These are phyloP conservation scores for Dromaius novaehollandiae DNA, from an alignment of 2,113 vertebrate species.

Conservation along the genomic window DNA sequence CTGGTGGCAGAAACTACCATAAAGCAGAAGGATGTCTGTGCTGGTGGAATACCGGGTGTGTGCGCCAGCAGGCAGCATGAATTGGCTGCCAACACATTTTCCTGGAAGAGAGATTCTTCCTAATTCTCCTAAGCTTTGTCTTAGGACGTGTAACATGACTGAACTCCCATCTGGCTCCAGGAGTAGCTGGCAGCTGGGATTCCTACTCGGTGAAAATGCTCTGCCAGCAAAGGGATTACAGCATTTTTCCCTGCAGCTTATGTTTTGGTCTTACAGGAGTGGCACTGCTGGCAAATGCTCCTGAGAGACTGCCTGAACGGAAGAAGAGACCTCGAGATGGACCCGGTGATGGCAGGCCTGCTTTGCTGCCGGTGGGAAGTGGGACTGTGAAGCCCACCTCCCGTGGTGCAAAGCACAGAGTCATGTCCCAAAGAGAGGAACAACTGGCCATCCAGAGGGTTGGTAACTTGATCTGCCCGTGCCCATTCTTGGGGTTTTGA, in stretches of 20 bases:
- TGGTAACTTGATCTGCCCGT: background rate
- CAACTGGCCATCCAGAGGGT: slow-evolving; percentile 89
- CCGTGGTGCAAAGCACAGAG: slow-evolving; percentile 83
- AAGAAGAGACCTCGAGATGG: slow-evolving; percentile 82
- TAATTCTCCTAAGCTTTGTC: background rate
- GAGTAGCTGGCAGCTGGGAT: background rate
- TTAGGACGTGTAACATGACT: background rate
- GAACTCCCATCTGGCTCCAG: background rate
- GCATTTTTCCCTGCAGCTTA: background rate
- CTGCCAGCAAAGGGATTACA: no score
- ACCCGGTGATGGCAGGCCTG: slow-evolving; percentile 39
- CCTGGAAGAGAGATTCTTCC: background rate
- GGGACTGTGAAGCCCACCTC: slow-evolving; percentile 78
- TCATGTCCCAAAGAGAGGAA: slow-evolving; percentile 87
- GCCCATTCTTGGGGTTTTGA: background rate
- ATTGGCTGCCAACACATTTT: background rate
- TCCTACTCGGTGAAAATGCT: accelerated
- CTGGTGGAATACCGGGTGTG: background rate
- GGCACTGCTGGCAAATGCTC: slow-evolving; percentile 91
- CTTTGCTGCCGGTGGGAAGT: slow-evolving; percentile 24
- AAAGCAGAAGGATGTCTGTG: background rate
- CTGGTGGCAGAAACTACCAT: no score
- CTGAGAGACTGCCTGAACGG: slow-evolving; percentile 86
- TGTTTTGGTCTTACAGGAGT: slow-evolving; percentile 77
- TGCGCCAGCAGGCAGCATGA: background rate